A percentile compares a stretch with the other conserved stretches of the same genome.
Evolutionary conservation across 2,113 vertebrate species (phyloP).

Genomic region (Herpetotheres cachinnans): DNA sequence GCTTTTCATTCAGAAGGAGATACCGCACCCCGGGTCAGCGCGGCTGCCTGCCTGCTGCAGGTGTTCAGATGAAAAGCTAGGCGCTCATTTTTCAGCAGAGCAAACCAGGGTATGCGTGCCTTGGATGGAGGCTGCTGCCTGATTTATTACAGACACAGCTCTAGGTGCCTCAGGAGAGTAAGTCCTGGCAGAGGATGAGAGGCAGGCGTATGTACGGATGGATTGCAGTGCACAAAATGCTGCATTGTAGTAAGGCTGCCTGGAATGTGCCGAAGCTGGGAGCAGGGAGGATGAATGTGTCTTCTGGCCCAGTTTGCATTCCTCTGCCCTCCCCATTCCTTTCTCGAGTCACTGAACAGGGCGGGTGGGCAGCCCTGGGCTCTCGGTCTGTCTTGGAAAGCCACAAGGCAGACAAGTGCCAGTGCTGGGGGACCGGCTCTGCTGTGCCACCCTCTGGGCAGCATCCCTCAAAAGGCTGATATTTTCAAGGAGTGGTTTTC

Average conservation of each 20-base stretch:
- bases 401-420: neutral
- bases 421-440: neutral
- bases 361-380: neutral
- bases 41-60: neutral
- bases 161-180: neutral
- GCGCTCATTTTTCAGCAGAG: neutral
- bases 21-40: fast-evolving
- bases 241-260: neutral
- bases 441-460: neutral
- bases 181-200: conserved; percentile 53
- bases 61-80: neutral
- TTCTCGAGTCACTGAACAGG: neutral
- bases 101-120: neutral
- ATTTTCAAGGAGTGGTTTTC: neutral
- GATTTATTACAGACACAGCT: conserved; percentile 27
- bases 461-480: neutral
- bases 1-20: neutral
- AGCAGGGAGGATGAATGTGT: neutral
- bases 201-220: neutral
- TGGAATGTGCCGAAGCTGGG: neutral
- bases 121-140: conserved; percentile 40
- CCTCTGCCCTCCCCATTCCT: neutral
- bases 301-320: neutral
- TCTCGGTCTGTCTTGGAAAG: neutral
- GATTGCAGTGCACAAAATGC: neutral